phyloP scores from a whole-genome alignment of 2,113 vertebrate genomes.

The Nesoenas mayeri region DNA sequence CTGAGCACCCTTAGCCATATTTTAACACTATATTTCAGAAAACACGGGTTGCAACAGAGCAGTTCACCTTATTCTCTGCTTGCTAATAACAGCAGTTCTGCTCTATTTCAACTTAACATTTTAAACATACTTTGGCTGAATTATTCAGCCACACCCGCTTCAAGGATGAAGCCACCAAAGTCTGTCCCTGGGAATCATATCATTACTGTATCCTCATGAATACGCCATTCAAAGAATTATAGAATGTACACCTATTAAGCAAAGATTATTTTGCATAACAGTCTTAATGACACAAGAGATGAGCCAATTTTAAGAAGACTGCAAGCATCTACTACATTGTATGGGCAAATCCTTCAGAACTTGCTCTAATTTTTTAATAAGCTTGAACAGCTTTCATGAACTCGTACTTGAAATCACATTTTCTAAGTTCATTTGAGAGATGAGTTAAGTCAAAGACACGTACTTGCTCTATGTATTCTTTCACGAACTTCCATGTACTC shows the following conservation, averaged over 20 bases:
- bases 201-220: neutral
- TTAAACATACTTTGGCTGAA: neutral
- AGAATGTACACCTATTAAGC: neutral
- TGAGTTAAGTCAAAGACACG: slow-evolving; percentile 22
- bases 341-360: neutral
- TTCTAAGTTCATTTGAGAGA: neutral
- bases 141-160: neutral
- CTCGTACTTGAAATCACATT: neutral
- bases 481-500: slow-evolving; percentile 99
- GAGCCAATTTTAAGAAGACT: neutral
- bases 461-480: slow-evolving; percentile 98
- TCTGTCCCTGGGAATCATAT: neutral
- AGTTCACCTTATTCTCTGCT: neutral
- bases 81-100: neutral
- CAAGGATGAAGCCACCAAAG: neutral
- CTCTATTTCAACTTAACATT: neutral
- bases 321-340: neutral
- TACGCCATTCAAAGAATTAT: neutral
- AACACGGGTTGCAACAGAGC: neutral
- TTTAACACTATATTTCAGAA: neutral
- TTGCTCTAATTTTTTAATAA: neutral
- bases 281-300: fast-evolving
- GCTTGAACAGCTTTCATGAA: neutral
- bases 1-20: neutral
- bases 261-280: neutral